A percentile compares a stretch with the other conserved stretches of the same genome.
These are phyloP conservation scores for Peribatodes rhomboidaria DNA, from an alignment of 2,888 invertebrate genomes.

Conservation along the genomic window DNA sequence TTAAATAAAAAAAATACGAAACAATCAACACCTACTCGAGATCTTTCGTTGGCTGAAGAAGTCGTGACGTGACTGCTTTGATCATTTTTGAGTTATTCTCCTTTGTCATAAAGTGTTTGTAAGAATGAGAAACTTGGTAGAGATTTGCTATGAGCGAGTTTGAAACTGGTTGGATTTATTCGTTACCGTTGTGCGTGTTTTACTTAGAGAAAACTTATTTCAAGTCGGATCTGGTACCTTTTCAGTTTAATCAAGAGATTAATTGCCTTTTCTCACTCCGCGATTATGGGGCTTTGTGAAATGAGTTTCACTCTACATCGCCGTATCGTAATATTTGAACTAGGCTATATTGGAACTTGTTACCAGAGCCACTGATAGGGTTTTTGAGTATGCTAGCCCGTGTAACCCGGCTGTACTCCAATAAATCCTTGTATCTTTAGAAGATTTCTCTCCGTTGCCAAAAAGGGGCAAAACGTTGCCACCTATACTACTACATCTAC, in stretches of 20 bases:
- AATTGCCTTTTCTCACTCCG: conserved; percentile 53
- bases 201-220: conserved; percentile 54
- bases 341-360: neutral
- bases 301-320: conserved; percentile 10
- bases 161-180: conserved; percentile 64
- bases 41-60: conserved; percentile 33
- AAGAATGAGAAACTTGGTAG: conserved; percentile 40
- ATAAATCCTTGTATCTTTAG: too few relatives aligned
- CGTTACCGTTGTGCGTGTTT: conserved; percentile 56
- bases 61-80: conserved; percentile 41
- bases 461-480: too few relatives aligned
- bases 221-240: conserved; percentile 53
- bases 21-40: conserved; percentile 38
- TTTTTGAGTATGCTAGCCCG: too few relatives aligned
- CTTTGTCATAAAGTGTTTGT: conserved; percentile 31
- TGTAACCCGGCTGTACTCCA: too few relatives aligned
- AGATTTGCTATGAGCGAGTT: conserved; percentile 60
- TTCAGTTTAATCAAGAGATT: conserved; percentile 54
- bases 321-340: neutral
- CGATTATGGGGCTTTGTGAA: conserved; percentile 42
- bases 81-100: conserved; percentile 46
- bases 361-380: too few relatives aligned
- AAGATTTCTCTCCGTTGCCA: too few relatives aligned
- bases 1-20: conserved; percentile 37
- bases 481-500: too few relatives aligned